These are phyloP conservation scores for Thaumatotibia leucotreta DNA, from an alignment of 1,140 invertebrate genomes.

Conservation along the genomic window DNA sequence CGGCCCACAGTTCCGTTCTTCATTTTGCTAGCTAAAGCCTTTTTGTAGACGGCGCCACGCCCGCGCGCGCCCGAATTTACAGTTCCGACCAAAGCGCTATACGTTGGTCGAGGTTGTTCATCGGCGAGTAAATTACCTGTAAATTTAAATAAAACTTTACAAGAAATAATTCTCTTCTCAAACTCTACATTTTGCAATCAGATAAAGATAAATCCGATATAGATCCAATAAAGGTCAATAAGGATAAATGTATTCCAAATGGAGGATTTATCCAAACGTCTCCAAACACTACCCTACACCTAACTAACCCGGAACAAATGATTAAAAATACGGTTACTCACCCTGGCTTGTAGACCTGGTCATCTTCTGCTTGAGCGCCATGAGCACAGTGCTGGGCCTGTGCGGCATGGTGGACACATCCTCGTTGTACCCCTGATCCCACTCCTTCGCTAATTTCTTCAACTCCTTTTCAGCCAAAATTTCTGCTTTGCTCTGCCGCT, in stretches of 20 bases:
- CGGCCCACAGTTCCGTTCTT: slow-evolving; percentile 59
- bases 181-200: too few relatives aligned
- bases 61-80: slow-evolving; percentile 74
- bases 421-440: slow-evolving; percentile 76
- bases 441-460: slow-evolving; percentile 83
- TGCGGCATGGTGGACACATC: slow-evolving; percentile 77
- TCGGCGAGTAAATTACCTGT: slow-evolving; percentile 51
- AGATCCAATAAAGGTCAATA: too few relatives aligned
- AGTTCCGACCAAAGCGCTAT: slow-evolving; percentile 79
- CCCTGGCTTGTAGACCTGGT: slow-evolving; percentile 78
- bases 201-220: too few relatives aligned
- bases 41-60: slow-evolving; percentile 78
- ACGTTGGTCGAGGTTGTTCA: slow-evolving; percentile 70
- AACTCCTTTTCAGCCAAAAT: slow-evolving; percentile 86
- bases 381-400: slow-evolving; percentile 77
- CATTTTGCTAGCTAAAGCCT: slow-evolving; percentile 76
- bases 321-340: slow-evolving; percentile 37
- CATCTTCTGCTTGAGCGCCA: slow-evolving; percentile 81
- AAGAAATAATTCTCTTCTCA: too few relatives aligned
- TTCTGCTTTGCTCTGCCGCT: slow-evolving; percentile 87
- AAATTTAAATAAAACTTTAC: too few relatives aligned
- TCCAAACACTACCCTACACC: too few relatives aligned
- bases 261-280: too few relatives aligned
- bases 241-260: too few relatives aligned
- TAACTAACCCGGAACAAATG: too few relatives aligned